Evolutionary conservation across 2,888 invertebrate genomes (phyloP).

Genomic region (Synanthedon andrenaeformis): DNA sequence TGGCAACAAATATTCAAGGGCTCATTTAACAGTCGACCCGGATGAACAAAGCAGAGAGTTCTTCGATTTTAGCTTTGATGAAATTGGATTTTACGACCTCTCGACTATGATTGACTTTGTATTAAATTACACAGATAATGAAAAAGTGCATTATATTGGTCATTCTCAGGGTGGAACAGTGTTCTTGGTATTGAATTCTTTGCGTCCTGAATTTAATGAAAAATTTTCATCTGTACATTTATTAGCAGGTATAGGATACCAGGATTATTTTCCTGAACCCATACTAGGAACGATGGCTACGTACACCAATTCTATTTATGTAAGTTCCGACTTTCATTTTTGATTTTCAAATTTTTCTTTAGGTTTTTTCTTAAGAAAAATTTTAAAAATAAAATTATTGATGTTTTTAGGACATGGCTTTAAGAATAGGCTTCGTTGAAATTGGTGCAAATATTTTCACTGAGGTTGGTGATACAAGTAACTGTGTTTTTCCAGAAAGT

Average conservation of each 20-base stretch:
- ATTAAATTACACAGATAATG: slow-evolving; percentile 24
- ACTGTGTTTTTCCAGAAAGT: neutral
- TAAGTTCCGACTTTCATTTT: neutral
- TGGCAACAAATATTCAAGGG: slow-evolving; percentile 78
- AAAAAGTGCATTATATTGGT: slow-evolving; percentile 46
- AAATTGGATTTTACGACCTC: slow-evolving; percentile 41
- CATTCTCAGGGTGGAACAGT: slow-evolving; percentile 55
- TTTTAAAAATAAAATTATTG: neutral
- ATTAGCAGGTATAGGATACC: slow-evolving; percentile 43
- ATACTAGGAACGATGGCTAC: neutral
- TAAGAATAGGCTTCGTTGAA: slow-evolving; percentile 24
- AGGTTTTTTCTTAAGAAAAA: neutral
- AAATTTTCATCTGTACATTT: slow-evolving; percentile 43
- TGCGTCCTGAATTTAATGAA: slow-evolving; percentile 36
- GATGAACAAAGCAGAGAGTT: slow-evolving; percentile 28
- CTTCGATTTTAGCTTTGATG: slow-evolving; percentile 50
- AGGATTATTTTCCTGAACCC: slow-evolving; percentile 27
- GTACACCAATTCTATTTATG: neutral
- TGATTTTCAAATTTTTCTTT: no score
- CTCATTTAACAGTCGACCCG: slow-evolving; percentile 56
- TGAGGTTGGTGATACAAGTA: neutral
- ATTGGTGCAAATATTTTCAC: neutral
- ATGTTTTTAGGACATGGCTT: slow-evolving; percentile 14
- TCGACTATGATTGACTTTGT: slow-evolving; percentile 46
- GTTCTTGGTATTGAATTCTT: slow-evolving; percentile 34